phyloP scores from a whole-genome alignment of 2,113 vertebrate genomes.

The Nanorana parkeri region DNA sequence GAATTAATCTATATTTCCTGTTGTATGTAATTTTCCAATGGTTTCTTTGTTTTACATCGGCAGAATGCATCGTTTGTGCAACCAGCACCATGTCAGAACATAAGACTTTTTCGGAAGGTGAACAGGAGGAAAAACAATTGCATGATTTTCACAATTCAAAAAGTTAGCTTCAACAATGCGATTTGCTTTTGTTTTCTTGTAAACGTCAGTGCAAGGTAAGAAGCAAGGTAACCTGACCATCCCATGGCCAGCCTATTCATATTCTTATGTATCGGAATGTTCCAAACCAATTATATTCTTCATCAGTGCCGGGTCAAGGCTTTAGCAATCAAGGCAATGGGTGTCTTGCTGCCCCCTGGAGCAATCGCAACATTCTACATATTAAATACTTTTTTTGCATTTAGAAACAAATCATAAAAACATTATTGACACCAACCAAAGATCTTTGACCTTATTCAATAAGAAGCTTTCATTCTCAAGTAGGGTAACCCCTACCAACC shows the following conservation, averaged over 20 bases:
- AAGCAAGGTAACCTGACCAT: constrained; percentile 77
- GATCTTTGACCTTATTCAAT: too few species aligned
- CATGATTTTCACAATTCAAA: neutral
- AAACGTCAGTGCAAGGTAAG: constrained; percentile 85
- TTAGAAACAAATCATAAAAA: too few species aligned
- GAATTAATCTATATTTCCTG: neutral
- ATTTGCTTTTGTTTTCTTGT: constrained; percentile 5
- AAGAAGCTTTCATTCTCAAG: too few species aligned
- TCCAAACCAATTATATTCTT: constrained; percentile 75
- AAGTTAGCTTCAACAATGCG: neutral
- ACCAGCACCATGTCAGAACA: neutral
- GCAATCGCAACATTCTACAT: too few species aligned
- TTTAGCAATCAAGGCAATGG: neutral
- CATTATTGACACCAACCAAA: too few species aligned
- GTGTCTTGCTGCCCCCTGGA: too few species aligned
- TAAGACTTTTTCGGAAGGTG: neutral
- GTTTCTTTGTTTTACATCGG: neutral
- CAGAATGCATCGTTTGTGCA: too few species aligned
- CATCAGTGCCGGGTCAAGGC: neutral
- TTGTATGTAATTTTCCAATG: neutral
- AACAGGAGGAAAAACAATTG: neutral
- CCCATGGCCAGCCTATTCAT: constrained; percentile 67
- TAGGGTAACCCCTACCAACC: too few species aligned
- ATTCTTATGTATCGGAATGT: constrained; percentile 80
- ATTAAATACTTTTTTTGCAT: too few species aligned